Conservation (phyloP, 2,113 vertebrate genomes). For the Fulica atra region DNA sequence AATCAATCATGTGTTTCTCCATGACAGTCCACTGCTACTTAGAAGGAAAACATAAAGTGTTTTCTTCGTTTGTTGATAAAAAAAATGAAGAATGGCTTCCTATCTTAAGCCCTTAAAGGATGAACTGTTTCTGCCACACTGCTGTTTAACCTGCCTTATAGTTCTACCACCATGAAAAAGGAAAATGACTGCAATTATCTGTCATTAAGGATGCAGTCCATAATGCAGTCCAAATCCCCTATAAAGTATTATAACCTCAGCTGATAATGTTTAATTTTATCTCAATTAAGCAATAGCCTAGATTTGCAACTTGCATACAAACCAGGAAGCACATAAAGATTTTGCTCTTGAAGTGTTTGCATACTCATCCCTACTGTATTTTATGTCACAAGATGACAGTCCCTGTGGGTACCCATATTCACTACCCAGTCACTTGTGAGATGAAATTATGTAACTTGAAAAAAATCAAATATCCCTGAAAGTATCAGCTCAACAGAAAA, state of each 20-base stretch:
- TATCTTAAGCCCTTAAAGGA: not conserved
- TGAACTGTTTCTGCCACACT: not conserved
- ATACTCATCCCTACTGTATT: not conserved
- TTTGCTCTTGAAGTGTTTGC: not conserved
- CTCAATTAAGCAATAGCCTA: not conserved
- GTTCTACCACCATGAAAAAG: not conserved
- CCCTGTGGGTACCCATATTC: not conserved
- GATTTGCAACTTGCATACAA: not conserved
- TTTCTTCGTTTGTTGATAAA: not conserved
- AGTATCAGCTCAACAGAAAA: not conserved
- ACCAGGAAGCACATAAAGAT: not conserved
- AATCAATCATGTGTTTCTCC: not conserved
- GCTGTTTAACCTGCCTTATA: not conserved
- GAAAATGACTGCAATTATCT: not conserved
- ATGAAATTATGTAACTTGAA: not conserved
- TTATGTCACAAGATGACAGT: not conserved
- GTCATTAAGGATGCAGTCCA: not conserved
- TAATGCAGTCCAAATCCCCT: not conserved
- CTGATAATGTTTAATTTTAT: not conserved
- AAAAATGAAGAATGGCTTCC: not conserved
- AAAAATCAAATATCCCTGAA: not conserved
- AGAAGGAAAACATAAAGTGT: not conserved
- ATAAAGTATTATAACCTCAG: not conserved
- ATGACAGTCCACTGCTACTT: not conserved
- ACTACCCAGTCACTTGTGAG: not conserved